Percentiles rank a stretch among this genome's conserved stretches.
Conservation (phyloP, 2,888 invertebrate genomes). For the Sinhomidia bicolor region DNA sequence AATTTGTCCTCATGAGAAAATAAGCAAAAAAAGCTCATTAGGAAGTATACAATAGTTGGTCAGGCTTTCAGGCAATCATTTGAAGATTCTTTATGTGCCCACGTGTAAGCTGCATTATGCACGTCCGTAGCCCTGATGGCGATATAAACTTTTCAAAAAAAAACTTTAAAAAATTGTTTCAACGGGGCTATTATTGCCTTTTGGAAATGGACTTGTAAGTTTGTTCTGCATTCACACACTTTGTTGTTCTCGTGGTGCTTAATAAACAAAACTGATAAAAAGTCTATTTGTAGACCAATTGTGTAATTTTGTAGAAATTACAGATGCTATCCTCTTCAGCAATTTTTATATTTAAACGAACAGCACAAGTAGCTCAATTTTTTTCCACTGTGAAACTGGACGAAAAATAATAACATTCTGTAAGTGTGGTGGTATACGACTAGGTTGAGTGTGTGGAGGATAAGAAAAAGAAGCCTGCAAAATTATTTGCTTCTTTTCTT, state of each 20-base stretch:
- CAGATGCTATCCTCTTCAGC: background rate
- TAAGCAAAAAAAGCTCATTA: slow-evolving; percentile 4
- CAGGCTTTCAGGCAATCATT: too few relatives aligned
- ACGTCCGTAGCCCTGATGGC: too few relatives aligned
- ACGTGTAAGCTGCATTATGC: too few relatives aligned
- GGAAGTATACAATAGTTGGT: too few relatives aligned
- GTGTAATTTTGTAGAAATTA: background rate
- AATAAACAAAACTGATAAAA: background rate
- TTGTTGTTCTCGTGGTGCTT: background rate
- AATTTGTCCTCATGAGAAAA: background rate
- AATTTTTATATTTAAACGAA: too few relatives aligned
- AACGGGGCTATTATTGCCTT: too few relatives aligned
- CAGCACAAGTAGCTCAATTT: too few relatives aligned
- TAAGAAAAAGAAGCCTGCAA: background rate
- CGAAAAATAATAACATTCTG: background rate
- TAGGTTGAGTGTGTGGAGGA: background rate
- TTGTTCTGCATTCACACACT: too few relatives aligned
- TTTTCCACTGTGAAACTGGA: background rate
- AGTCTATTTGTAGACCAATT: background rate
- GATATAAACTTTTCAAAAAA: too few relatives aligned
- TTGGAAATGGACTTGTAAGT: too few relatives aligned
- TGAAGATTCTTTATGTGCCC: background rate
- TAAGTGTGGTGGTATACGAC: background rate
- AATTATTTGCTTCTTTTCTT: background rate
- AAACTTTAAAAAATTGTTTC: too few relatives aligned